Evolutionary conservation across 1,140 invertebrate species (phyloP), one percentile per base, ranked within the genome.

Genomic region (Pemphigus obesinymphae): DNA sequence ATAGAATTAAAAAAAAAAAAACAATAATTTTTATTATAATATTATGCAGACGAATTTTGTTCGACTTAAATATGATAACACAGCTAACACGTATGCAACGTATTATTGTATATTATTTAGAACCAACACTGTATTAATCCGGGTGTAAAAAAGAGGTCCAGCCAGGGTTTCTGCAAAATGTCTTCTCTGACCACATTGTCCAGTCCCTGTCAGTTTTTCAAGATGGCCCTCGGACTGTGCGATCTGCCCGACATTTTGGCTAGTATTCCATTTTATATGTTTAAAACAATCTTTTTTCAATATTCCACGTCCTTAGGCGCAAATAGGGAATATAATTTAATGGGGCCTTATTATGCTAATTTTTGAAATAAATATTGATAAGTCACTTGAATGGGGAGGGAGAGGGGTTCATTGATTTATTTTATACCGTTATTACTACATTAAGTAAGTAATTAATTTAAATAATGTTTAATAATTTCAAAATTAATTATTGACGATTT

Each of bases 241-340:
- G 76, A 80, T 80, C 76, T 80, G 58, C 76, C 76, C 55, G 76
- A 80, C 53, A 80, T 80, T 45, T 80, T 80, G 76, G 76, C 76
- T 80, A 80, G 76, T 80, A 80, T 80, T 80, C 45, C 76, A 61
- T 61, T 78, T 5, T 40, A 40, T 58, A 55, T 43, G 13, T 58
- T 45, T 78, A 20, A 29, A 73, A 31, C 68, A 43, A 68, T 11
- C 23, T n/a, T 20, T 37, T 7, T n/a, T n/a, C n/a, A 34, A 40
- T 37, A 15, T 20, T 26, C 70, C 13, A 1, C 55, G n/a, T 8
- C 31, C 34, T n/a, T n/a, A n/a, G n/a, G n/a, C n/a, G n/a, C n/a
- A n/a, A n/a, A n/a, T n/a, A n/a, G n/a, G n/a, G n/a, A n/a, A n/a
- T n/a, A n/a, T n/a, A n/a, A n/a, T n/a, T n/a, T n/a, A n/a, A n/a